Evolutionary conservation across 2,113 vertebrate species (phyloP), one percentile per base, ranked within the genome.

Genomic region (Excalfactoria chinensis): DNA sequence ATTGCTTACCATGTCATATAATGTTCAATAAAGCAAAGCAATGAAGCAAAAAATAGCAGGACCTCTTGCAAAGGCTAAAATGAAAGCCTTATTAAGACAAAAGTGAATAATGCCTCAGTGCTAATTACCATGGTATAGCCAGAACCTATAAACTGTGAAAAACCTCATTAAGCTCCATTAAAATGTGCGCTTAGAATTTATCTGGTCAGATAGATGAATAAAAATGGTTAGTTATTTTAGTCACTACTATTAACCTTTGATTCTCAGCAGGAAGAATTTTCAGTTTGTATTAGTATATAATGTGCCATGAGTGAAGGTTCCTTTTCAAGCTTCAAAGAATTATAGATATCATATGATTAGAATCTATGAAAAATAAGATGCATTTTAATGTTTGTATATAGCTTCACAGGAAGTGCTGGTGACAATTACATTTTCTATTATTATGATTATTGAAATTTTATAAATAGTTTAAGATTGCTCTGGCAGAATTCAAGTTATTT

Each of bases 1-100:
- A 97, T 97, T 97, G 79, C 88, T 94, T 97, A 81, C 91, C 80
- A 79, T 96, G 93, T 93, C 16, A 0, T 89, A 78, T 95, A 93
- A 96, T 74, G 95, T 97, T 97, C 95, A 96, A 95, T 97, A 97
- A 97, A 97, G 82, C 62, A 96, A 97, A 97, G 82, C 89, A 95
- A 88, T 95, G 94, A 97, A 97, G 95, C 88, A 96, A 97, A 97
- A 97, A 96, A 94, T 88, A 97, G 37, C 83, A 97, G 62, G 88
- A 96, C 82, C 84, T 93, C 84, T 96, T 90, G 90, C 73, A 96
- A 96, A 95, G 87, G 84, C 91, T 96, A 93, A 96, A 96, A 97
- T 87, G 35, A 97, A 97, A 78, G 43, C 78, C 68, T 92, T 94
- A 94, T 49, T 81, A 94, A 92, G 76, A 95, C 63, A 93, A 95